These are phyloP conservation scores for Enteromius mattozi DNA, from an alignment of 2,797 vertebrate species.

Conservation along the genomic window DNA sequence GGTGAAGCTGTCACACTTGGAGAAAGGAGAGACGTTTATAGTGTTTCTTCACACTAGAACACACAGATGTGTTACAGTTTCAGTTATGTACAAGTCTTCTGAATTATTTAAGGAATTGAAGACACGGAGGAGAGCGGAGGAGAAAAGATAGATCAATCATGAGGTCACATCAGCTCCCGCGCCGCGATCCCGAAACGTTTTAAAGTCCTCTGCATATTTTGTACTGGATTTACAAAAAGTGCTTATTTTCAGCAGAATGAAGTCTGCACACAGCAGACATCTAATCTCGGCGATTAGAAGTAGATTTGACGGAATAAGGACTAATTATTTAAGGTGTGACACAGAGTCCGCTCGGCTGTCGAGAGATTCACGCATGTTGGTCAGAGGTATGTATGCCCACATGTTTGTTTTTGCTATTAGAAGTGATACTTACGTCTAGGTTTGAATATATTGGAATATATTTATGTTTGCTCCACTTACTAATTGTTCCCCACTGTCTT, in stretches of 20 bases:
- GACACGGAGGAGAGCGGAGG: not conserved
- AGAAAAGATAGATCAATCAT: constrained; percentile 18
- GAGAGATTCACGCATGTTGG: constrained; percentile 36
- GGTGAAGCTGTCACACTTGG: constrained; percentile 13
- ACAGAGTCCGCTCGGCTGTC: not conserved
- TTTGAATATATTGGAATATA: not conserved
- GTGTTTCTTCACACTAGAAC: not conserved
- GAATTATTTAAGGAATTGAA: not conserved
- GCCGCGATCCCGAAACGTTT: not conserved
- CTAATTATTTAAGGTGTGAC: constrained; percentile 13
- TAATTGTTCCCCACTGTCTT: constrained; percentile 24
- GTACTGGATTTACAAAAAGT: not conserved
- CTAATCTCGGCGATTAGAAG: constrained; percentile 12
- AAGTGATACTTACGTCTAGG: not conserved
- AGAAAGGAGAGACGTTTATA: not conserved
- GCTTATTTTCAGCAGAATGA: constrained; percentile 19
- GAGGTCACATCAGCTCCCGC: constrained; percentile 39
- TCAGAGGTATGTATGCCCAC: constrained; percentile 67
- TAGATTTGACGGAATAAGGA: not conserved
- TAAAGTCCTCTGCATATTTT: not conserved
- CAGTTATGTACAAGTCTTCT: not conserved
- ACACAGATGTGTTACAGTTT: not conserved
- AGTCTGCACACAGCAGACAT: constrained; percentile 1
- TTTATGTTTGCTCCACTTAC: not conserved
- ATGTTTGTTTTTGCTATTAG: not conserved